phyloP scores from a whole-genome alignment of 2,113 vertebrate species.

The Chiloscyllium plagiosum region DNA sequence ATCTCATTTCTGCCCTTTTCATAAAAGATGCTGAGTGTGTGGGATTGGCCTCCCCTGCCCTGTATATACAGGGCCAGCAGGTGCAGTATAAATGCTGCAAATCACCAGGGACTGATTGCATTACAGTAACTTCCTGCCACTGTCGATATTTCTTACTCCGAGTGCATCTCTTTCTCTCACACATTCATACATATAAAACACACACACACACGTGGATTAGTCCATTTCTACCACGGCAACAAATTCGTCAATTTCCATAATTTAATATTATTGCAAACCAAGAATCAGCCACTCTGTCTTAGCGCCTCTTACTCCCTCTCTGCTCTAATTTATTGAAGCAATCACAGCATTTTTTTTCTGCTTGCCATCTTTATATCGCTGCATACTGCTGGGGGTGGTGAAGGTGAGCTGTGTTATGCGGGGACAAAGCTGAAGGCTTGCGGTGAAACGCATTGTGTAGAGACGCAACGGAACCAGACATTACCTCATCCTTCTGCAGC shows the following conservation, averaged over 20 bases:
- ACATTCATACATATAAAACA: background rate
- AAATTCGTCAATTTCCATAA: background rate
- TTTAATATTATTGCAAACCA: background rate
- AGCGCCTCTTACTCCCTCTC: background rate
- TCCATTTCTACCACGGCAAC: background rate
- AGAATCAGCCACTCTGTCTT: background rate
- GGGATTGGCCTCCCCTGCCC: background rate
- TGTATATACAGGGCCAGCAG: background rate
- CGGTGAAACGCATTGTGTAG: background rate
- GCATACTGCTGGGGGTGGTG: background rate
- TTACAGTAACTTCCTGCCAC: conserved; percentile 1
- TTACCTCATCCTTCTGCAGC: conserved; percentile 43
- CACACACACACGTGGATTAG: background rate
- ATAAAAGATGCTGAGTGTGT: background rate
- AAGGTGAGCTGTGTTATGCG: background rate
- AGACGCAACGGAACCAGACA: conserved; percentile 36
- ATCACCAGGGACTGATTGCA: background rate
- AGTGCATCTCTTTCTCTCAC: background rate
- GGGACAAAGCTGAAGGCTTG: background rate
- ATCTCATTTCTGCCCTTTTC: background rate
- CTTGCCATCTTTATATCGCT: background rate
- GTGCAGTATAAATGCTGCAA: background rate
- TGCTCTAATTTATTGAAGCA: background rate
- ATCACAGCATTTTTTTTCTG: background rate
- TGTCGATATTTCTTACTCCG: background rate